Percentiles rank a stretch among this genome's conserved stretches.
phyloP scores from a whole-genome alignment of 2,113 vertebrate species.

The Macaca nemestrina region DNA sequence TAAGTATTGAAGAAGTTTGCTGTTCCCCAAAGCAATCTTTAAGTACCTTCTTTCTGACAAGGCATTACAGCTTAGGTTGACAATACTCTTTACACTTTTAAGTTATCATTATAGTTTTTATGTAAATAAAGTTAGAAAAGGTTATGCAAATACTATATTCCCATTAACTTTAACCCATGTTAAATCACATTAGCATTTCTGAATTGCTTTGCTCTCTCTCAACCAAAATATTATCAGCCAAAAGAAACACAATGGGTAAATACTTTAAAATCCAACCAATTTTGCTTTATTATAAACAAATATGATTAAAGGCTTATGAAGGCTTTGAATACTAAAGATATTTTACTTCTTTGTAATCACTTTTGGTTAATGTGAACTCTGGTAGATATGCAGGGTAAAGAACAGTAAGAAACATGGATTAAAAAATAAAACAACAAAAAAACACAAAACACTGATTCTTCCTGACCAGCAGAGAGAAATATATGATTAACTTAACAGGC shows the following conservation, averaged over 20 bases:
- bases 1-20: not conserved
- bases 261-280: not conserved
- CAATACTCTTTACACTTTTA: not conserved
- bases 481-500: not conserved
- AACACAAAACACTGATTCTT: not conserved
- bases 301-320: not conserved
- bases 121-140: not conserved
- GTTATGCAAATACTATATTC: not conserved
- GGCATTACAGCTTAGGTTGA: not conserved
- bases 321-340: not conserved
- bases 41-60: not conserved
- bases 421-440: not conserved
- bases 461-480: not conserved
- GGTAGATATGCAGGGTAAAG: not conserved
- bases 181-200: not conserved
- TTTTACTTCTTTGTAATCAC: not conserved
- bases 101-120: not conserved
- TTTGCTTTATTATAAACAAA: conserved; percentile 26
- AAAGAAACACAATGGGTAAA: not conserved
- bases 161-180: not conserved
- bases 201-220: not conserved
- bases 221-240: conserved; percentile 10
- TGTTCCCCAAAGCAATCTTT: not conserved
- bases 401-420: not conserved
- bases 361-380: not conserved